Evolutionary conservation across 2,797 vertebrate genomes (phyloP).

Genomic region (Alectoris magna): DNA sequence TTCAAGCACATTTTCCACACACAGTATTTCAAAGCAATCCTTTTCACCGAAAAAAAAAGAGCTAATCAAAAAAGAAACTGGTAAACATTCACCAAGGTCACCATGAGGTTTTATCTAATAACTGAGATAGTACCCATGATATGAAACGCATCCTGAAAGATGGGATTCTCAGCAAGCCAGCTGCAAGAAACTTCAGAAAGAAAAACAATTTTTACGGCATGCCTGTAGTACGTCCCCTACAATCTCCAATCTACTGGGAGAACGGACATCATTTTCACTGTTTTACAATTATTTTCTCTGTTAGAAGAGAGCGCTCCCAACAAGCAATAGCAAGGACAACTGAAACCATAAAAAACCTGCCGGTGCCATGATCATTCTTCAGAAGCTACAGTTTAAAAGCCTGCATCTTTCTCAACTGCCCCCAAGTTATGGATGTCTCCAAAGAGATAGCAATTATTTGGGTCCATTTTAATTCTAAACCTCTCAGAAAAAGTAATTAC

Average conservation of each 20-base stretch:
- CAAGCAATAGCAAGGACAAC: background rate
- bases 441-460: background rate
- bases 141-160: background rate
- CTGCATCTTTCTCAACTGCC: background rate
- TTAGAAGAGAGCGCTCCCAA: background rate
- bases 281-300: background rate
- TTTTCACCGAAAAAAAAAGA: background rate
- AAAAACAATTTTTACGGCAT: background rate
- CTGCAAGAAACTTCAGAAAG: background rate
- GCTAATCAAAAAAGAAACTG: background rate
- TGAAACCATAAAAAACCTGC: background rate
- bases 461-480: background rate
- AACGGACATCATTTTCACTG: background rate
- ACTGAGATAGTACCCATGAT: background rate
- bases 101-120: background rate
- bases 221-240: background rate
- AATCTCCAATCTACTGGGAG: background rate
- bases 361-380: background rate
- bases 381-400: background rate
- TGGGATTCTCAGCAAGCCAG: background rate
- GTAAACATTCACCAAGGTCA: background rate
- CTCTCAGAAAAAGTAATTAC: background rate
- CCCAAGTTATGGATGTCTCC: fast-evolving
- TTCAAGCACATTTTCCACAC: background rate
- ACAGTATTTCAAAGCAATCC: background rate